Evolutionary conservation across 2,888 invertebrate species (phyloP), one percentile per base, ranked within the genome.

Genomic region (Camptogramma bilineatum): DNA sequence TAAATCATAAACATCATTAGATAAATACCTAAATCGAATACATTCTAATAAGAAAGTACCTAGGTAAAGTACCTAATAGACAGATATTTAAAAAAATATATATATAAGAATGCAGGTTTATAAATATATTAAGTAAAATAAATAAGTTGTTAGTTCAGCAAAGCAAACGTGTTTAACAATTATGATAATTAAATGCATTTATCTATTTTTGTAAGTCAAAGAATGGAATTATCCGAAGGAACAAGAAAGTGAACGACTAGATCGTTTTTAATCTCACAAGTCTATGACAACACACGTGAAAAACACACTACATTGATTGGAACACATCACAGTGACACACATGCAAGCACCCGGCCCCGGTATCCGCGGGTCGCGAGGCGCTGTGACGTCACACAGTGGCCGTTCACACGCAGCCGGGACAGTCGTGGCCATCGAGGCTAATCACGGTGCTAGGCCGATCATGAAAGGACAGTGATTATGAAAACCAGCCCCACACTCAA

Each of bases 381-480:
- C 42, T 58, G 52, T 56, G 55, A 55, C 64, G 51, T 59, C 55
- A 52, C 59, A 28, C 28, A 47, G 56, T 19, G 53, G 24, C 31
- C 48, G n/a, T 47, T 21, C 42, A 34, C 48, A 21, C 55, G 59
- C 21, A 72, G 74, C 16, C 56, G 59, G 55, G 34, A 48, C 46
- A 44, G 72, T 83, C 84, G 82, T 88, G 88, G 87, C 88, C 89
- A 88, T 88, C 78, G 88, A 84, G 73, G 83, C 86, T 88, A 87
- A 85, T 81, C 76, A 81, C 83, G 75, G 81, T 82, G 82, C 81
- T 81, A 82, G 80, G 83, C 84, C 86, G 83, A 81, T 82, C 83
- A 83, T 83, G 83, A 77, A 76, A 71, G 75, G 77, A 76, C 73
- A 81, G 81, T 84, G 82, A 67, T 65, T 71, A 82, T 85, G 82